Conservation (phyloP, 2,888 invertebrate species). For the Brassicogethes aeneus region DNA sequence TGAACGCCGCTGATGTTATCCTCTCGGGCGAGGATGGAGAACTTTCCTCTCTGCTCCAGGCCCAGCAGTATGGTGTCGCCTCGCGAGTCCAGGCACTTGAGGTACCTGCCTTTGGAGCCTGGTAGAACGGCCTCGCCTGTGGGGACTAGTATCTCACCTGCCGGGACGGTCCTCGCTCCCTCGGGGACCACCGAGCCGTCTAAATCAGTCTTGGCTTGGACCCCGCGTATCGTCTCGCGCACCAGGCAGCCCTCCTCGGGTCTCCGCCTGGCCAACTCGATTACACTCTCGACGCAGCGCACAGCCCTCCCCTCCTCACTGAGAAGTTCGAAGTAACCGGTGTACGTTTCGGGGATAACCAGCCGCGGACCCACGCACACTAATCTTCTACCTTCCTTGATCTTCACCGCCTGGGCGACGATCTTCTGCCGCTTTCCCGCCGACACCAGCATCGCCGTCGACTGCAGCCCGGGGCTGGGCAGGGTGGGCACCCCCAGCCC, state of each 20-base stretch:
- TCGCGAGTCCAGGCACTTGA: constrained; percentile 78
- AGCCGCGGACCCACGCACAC: constrained; percentile 74
- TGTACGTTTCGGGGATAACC: constrained; percentile 82
- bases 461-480: constrained; percentile 78
- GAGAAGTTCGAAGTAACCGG: constrained; percentile 87
- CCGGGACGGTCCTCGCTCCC: constrained; percentile 65
- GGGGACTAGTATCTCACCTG: constrained; percentile 72
- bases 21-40: constrained; percentile 86
- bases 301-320: constrained; percentile 92
- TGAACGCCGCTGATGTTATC: constrained; percentile 94
- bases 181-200: constrained; percentile 57
- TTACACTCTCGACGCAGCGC: constrained; percentile 79
- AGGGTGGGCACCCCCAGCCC: constrained; percentile 82
- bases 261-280: constrained; percentile 69
- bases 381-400: constrained; percentile 78
- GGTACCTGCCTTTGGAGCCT: constrained; percentile 65
- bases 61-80: constrained; percentile 77
- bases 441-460: constrained; percentile 77
- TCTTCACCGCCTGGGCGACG: constrained; percentile 80
- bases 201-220: constrained; percentile 50
- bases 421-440: constrained; percentile 80
- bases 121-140: constrained; percentile 61
- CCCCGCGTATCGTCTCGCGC: constrained; percentile 65
- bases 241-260: constrained; percentile 70
- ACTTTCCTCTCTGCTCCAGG: constrained; percentile 81